Evolutionary conservation across 1,140 invertebrate species (phyloP), one percentile per base, ranked within the genome.

Genomic region (Micrasema minimum): DNA sequence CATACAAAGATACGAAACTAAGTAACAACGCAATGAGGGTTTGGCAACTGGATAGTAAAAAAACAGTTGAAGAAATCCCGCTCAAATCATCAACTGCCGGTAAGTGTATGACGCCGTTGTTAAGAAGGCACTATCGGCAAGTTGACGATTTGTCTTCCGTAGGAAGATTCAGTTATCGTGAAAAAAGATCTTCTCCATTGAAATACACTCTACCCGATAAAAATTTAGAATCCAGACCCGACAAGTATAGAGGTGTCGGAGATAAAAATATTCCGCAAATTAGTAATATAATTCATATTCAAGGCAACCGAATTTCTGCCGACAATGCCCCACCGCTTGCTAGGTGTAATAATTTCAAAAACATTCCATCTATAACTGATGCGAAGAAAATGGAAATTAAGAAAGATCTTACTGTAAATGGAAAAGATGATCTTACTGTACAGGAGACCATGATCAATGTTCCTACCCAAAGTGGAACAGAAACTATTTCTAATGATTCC

Each of bases 41-140:
- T 43, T 75, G 73, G 69, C 50, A 65, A 31, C 16, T 50, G 10
- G 72, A 74, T 18, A 14, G 55, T 3, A 62, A 66, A 31, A 48
- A 66, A 16, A 12, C 43, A 14, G 35, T 65, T 35, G 67, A 71
- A 23, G 69, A 66, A 31, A 9, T 57, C 14, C 57, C 57, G 9
- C 45, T 80, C 1, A 83, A 83, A 59, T 57, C 81, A 26, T 80
- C 82, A 1, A 80, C 77, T 61, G 66, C 81, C 69, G 82, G 82
- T 0, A 83, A 83, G 66, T 82, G 82, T 0, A 83, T 83, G 80
- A 85, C 83, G 9, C 83, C 83, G 0, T 80, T 81, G 75, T 81
- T 85, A 64, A 72, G 81, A 22, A 57, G 82, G 14, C 68, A 73
- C 38, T 79, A 82, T 45, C 57, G 79, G 0, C 72, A 76, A 1